A percentile compares a stretch with the other conserved stretches of the same genome.
Conservation (phyloP, 1,140 invertebrate genomes). For the Aphelenchoides besseyi region DNA sequence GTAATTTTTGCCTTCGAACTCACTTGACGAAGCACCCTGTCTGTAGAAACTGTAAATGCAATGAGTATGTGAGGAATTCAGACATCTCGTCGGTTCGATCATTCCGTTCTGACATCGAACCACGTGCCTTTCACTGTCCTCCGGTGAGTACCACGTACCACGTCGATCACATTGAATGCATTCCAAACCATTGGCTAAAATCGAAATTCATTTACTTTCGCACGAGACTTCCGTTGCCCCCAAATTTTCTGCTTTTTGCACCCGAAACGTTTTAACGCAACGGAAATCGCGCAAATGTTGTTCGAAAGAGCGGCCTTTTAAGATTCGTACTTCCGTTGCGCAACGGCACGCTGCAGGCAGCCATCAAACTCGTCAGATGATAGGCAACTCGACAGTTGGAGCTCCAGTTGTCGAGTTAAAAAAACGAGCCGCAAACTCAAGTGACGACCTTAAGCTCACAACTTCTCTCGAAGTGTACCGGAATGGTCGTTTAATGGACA, state of each 20-base stretch:
- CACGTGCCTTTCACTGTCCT: constrained; percentile 53
- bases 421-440: not conserved
- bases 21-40: constrained; percentile 24
- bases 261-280: no score
- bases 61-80: constrained; percentile 49
- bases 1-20: constrained; percentile 16
- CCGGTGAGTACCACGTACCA: constrained; percentile 50
- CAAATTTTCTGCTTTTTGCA: not conserved
- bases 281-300: not conserved
- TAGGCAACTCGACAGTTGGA: not conserved
- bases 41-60: constrained; percentile 51
- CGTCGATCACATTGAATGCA: constrained; percentile 54
- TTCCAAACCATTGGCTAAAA: constrained; percentile 36
- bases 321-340: not conserved
- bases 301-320: not conserved
- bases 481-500: not conserved
- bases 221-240: not conserved
- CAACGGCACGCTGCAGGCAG: not conserved
- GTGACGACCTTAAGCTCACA: not conserved
- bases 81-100: constrained; percentile 40
- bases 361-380: not conserved
- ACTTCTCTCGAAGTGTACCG: not conserved
- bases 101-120: constrained; percentile 39
- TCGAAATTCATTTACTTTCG: not conserved
- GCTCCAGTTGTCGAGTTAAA: not conserved